Conservation (phyloP, 2,113 vertebrate species). For the Clupea harengus region DNA sequence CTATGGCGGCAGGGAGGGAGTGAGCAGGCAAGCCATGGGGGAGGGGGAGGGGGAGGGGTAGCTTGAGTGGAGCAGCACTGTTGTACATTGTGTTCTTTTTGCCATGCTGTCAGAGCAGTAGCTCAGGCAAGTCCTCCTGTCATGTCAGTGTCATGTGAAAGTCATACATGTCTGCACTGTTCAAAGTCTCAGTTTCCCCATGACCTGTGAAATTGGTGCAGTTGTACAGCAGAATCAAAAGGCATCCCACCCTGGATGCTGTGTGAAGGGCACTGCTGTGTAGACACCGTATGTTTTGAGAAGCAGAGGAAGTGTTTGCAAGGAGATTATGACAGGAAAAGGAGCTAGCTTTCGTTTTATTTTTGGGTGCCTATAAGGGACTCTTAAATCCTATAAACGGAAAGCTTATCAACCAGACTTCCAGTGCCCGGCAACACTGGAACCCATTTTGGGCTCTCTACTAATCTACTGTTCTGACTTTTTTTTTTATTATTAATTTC, state of each 20-base stretch:
- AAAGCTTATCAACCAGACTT: neutral
- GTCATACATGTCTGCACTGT: neutral
- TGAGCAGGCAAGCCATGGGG: neutral
- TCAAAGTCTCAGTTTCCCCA: neutral
- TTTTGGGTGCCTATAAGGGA: slow-evolving; percentile 50
- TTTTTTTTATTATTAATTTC: neutral
- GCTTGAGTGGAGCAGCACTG: neutral
- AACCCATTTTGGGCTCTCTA: neutral
- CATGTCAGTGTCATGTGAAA: slow-evolving; percentile 5
- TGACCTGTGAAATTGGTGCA: neutral
- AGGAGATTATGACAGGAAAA: slow-evolving; percentile 39
- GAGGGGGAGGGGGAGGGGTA: slow-evolving; percentile 19
- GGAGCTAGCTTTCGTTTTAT: slow-evolving; percentile 33
- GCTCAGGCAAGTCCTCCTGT: neutral
- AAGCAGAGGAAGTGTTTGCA: neutral
- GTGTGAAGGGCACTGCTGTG: neutral
- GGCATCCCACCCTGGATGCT: neutral
- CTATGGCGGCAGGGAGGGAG: neutral
- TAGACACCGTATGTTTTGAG: neutral
- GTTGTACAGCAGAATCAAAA: neutral
- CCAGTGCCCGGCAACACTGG: neutral
- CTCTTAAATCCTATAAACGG: slow-evolving; percentile 54
- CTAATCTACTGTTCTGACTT: neutral
- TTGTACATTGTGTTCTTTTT: slow-evolving; percentile 48
- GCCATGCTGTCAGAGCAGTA: slow-evolving; percentile 20